These are phyloP conservation scores for Phenacoccus solenopsis DNA, from an alignment of 1,140 invertebrate genomes.

Conservation along the genomic window DNA sequence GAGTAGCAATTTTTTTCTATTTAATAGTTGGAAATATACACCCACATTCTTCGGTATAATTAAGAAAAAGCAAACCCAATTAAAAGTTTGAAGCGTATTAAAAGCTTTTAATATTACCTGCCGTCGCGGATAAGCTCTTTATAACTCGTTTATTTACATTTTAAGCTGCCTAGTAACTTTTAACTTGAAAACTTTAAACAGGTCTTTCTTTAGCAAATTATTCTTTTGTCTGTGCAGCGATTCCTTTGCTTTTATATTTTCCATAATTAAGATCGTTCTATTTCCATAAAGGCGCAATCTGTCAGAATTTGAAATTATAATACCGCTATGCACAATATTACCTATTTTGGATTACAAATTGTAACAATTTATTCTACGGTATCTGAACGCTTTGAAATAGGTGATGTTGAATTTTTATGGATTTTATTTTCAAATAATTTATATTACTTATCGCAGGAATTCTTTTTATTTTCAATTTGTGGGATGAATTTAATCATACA, in stretches of 20 bases:
- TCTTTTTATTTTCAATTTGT: too few species aligned
- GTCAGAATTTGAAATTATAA: not conserved
- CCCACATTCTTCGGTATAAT: too few species aligned
- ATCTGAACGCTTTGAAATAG: too few species aligned
- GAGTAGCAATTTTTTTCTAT: too few species aligned
- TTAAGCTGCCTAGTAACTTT: not conserved
- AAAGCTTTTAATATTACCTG: not conserved
- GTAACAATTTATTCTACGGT: not conserved
- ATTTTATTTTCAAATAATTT: too few species aligned
- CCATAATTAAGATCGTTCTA: not conserved
- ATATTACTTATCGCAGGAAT: too few species aligned
- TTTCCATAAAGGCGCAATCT: not conserved
- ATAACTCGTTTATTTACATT: constrained; percentile 3
- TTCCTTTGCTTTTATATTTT: not conserved
- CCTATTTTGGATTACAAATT: too few species aligned
- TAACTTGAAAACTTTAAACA: not conserved
- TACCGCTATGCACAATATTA: not conserved
- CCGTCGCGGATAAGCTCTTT: not conserved
- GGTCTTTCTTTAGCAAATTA: not conserved
- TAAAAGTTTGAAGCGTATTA: not conserved
- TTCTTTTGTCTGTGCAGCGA: not conserved
- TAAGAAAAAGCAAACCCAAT: not conserved
- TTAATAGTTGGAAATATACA: too few species aligned
- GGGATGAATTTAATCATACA: too few species aligned
- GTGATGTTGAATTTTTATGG: too few species aligned